Conservation (phyloP, 2,797 vertebrate genomes). For the Momotus momota region DNA sequence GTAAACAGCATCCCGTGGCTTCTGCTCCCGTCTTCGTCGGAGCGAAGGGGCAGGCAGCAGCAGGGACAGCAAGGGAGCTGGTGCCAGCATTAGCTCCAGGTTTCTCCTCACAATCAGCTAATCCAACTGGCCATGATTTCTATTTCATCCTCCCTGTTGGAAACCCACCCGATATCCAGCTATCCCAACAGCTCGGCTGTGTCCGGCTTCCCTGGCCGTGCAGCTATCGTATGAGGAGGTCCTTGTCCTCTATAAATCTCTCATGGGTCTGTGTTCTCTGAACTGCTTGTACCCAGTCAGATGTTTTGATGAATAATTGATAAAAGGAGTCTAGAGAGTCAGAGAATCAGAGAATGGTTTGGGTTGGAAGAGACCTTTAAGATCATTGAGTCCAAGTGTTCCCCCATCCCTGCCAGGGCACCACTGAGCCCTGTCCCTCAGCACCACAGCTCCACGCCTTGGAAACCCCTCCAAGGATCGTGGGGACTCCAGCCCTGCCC, state of each 20-base stretch:
- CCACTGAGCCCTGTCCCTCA: background rate
- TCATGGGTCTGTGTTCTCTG: accelerated
- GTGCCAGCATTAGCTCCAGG: background rate
- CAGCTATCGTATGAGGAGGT: accelerated
- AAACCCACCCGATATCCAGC: background rate
- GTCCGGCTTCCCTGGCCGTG: accelerated
- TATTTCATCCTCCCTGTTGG: background rate
- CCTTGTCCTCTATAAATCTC: accelerated
- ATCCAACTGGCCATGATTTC: accelerated
- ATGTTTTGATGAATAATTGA: accelerated
- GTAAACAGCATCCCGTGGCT: background rate
- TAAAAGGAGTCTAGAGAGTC: background rate
- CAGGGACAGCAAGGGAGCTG: background rate
- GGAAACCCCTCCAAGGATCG: background rate
- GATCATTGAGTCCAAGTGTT: background rate
- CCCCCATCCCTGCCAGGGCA: background rate
- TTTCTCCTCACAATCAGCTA: background rate
- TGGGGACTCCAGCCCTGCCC: background rate
- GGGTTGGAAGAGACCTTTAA: background rate
- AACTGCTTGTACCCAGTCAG: background rate
- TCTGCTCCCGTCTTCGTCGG: background rate
- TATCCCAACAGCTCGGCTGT: accelerated
- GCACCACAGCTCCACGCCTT: background rate
- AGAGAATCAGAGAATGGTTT: background rate
- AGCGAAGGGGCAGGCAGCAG: background rate